phyloP scores from a whole-genome alignment of 1,140 invertebrate genomes.

The Bombyx mandarina region DNA sequence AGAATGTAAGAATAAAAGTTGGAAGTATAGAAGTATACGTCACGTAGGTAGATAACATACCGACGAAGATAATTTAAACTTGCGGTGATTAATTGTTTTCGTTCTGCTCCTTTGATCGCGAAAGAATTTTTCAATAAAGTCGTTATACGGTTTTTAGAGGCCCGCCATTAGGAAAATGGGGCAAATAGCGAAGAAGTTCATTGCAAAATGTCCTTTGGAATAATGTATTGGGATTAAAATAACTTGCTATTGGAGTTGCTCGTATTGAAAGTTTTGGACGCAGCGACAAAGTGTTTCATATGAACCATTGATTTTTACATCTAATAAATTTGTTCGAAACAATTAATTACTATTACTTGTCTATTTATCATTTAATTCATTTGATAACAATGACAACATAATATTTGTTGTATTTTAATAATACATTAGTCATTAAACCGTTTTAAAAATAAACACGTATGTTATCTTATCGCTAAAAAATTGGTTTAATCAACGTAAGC shows the following conservation, averaged over 20 bases:
- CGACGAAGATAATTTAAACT: conserved; percentile 12
- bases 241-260: conserved; percentile 2
- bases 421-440: too few relatives aligned
- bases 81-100: conserved; percentile 14
- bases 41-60: conserved; percentile 7
- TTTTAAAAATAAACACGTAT: too few relatives aligned
- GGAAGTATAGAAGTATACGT: conserved; percentile 27
- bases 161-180: conserved; percentile 7
- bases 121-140: conserved; percentile 13
- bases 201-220: conserved; percentile 10
- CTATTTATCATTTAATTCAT: too few relatives aligned
- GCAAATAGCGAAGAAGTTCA: conserved; percentile 1
- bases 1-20: conserved; percentile 35
- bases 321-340: too few relatives aligned
- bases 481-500: too few relatives aligned
- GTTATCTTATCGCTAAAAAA: too few relatives aligned
- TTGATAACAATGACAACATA: too few relatives aligned
- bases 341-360: too few relatives aligned
- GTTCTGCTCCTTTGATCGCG: conserved; percentile 9
- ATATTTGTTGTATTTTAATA: too few relatives aligned
- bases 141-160: conserved; percentile 2
- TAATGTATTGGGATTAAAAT: conserved; percentile 8
- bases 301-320: too few relatives aligned
- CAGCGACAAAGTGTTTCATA: too few relatives aligned
- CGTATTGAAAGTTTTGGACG: not conserved